phyloP scores from a whole-genome alignment of 2,113 vertebrate species.

The Phalacrocorax brasilianus region DNA sequence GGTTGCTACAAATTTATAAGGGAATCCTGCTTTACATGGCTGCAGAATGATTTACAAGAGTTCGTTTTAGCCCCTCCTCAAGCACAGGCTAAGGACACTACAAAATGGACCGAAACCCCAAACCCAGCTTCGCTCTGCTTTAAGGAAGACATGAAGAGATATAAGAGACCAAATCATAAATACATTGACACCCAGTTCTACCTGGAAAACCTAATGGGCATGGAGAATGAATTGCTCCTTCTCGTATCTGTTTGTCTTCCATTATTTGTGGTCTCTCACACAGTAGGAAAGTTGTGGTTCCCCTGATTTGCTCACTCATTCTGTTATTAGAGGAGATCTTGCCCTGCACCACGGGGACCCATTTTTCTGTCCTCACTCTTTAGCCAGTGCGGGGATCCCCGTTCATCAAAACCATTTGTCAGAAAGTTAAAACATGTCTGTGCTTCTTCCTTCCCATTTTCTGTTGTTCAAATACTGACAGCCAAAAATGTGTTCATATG shows the following conservation, averaged over 20 bases:
- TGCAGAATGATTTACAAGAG: neutral
- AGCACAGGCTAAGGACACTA: neutral
- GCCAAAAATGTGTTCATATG: neutral
- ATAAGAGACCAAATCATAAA: neutral
- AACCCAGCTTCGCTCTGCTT: neutral
- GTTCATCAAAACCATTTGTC: constrained; percentile 40
- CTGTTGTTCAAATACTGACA: neutral
- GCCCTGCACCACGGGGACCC: constrained; percentile 57
- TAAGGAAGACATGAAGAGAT: neutral
- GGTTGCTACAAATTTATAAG: neutral
- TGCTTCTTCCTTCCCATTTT: constrained; percentile 6
- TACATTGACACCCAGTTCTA: neutral
- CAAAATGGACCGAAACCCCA: neutral
- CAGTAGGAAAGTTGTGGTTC: constrained; percentile 54
- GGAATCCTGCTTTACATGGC: neutral
- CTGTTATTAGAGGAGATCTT: constrained; percentile 63
- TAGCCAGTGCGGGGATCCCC: constrained; percentile 8
- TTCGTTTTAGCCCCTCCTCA: neutral
- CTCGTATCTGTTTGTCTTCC: constrained; percentile 14
- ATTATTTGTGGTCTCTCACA: constrained; percentile 45
- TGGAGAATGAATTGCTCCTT: constrained; percentile 18
- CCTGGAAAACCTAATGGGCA: neutral
- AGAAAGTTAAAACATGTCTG: constrained; percentile 28
- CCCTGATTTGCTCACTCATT: constrained; percentile 71
- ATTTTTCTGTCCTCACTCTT: constrained; percentile 76